Evolutionary conservation across 2,113 vertebrate species (phyloP).

Genomic region (Cyphomyrus discorhynchus): DNA sequence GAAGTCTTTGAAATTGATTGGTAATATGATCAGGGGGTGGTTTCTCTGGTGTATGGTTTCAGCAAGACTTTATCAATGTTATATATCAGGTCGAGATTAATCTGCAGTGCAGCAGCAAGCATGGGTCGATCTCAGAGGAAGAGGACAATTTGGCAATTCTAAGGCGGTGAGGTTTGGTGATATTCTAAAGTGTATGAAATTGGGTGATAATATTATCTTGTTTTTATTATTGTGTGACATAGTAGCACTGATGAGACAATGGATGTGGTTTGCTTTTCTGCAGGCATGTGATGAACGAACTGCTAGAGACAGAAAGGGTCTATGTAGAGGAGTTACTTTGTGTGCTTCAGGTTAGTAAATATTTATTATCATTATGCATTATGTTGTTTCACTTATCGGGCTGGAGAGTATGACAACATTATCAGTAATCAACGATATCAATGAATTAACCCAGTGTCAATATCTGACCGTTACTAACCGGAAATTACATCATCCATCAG

Average conservation of each 20-base stretch:
- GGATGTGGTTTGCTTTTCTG: conserved; percentile 23
- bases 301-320: conserved; percentile 87
- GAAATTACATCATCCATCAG: neutral
- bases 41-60: neutral
- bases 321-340: conserved; percentile 94
- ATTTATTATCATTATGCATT: neutral
- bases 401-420: neutral
- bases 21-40: neutral
- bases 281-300: conserved; percentile 96
- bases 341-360: conserved; percentile 76
- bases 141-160: conserved; percentile 89
- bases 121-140: conserved; percentile 76
- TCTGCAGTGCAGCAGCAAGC: conserved; percentile 57
- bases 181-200: neutral
- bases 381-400: neutral
- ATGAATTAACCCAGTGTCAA: neutral
- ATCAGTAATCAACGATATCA: neutral
- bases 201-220: neutral
- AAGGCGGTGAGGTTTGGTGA: conserved; percentile 66
- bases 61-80: neutral
- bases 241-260: neutral
- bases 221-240: neutral
- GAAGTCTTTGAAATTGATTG: neutral
- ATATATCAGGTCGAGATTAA: conserved; percentile 60
- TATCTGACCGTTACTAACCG: neutral